phyloP scores from a whole-genome alignment of 2,797 vertebrate species.

The Coregonus suidteri region DNA sequence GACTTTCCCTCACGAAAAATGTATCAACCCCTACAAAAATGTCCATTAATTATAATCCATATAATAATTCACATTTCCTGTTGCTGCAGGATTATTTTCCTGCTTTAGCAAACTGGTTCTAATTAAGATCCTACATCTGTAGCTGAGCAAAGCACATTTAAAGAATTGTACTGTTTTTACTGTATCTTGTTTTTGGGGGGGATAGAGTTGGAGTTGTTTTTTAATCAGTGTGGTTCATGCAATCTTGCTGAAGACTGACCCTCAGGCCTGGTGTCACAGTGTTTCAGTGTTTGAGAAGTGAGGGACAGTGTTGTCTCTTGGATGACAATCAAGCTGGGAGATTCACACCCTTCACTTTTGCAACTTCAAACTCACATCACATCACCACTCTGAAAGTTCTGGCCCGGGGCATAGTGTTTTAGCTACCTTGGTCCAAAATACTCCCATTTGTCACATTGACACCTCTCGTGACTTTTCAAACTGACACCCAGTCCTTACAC shows the following conservation, averaged over 20 bases:
- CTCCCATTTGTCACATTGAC: background rate
- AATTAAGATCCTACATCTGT: too few relatives aligned
- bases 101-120: too few relatives aligned
- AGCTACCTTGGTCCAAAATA: background rate
- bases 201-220: background rate
- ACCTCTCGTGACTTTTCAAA: constrained; percentile 4
- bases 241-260: background rate
- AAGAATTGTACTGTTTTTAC: constrained; percentile 9
- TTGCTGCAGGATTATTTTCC: too few relatives aligned
- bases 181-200: background rate
- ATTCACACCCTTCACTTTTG: constrained; percentile 45
- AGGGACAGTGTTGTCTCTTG: constrained; percentile 13
- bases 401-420: background rate
- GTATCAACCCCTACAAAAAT: too few relatives aligned
- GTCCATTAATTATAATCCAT: too few relatives aligned
- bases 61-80: too few relatives aligned
- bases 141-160: constrained; percentile 23
- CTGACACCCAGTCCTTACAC: too few relatives aligned
- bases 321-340: constrained; percentile 26
- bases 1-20: too few relatives aligned
- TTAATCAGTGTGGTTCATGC: background rate
- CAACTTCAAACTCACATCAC: constrained; percentile 26
- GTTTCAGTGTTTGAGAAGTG: constrained; percentile 15
- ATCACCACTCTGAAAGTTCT: background rate
- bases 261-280: constrained; percentile 2